Conservation (phyloP, 2,888 invertebrate species). For the Troides aeacus region DNA sequence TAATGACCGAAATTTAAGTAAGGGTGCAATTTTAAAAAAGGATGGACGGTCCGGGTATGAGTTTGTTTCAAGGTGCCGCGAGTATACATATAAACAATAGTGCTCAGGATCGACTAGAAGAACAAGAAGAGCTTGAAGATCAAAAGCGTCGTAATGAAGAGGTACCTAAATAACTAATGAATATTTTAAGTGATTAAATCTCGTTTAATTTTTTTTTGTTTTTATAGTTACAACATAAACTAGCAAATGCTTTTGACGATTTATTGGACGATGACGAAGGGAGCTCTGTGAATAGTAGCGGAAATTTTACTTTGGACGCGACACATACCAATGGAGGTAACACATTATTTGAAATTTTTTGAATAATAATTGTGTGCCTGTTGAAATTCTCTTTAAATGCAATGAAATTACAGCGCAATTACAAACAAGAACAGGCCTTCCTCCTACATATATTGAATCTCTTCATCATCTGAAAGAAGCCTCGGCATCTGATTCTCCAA, state of each 20-base stretch:
- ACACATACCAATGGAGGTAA: constrained; percentile 60
- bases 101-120: constrained; percentile 82
- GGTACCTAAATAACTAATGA: constrained; percentile 56
- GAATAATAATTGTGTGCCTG: background rate
- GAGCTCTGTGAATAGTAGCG: constrained; percentile 81
- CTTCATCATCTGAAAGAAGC: constrained; percentile 64
- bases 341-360: background rate
- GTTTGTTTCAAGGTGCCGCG: constrained; percentile 84
- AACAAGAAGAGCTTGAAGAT: constrained; percentile 85
- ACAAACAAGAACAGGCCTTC: constrained; percentile 53
- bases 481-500: constrained; percentile 55
- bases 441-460: constrained; percentile 71
- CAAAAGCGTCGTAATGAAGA: constrained; percentile 83
- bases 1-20: background rate
- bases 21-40: constrained; percentile 22
- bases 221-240: constrained; percentile 80
- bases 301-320: constrained; percentile 66
- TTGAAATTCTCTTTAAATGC: background rate
- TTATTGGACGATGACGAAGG: constrained; percentile 83
- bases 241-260: constrained; percentile 85
- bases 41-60: constrained; percentile 84
- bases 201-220: constrained; percentile 15
- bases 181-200: background rate
- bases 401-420: constrained; percentile 43
- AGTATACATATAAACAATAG: constrained; percentile 83